phyloP scores from a whole-genome alignment of 2,888 invertebrate genomes.

The Sthenelais limicola region DNA sequence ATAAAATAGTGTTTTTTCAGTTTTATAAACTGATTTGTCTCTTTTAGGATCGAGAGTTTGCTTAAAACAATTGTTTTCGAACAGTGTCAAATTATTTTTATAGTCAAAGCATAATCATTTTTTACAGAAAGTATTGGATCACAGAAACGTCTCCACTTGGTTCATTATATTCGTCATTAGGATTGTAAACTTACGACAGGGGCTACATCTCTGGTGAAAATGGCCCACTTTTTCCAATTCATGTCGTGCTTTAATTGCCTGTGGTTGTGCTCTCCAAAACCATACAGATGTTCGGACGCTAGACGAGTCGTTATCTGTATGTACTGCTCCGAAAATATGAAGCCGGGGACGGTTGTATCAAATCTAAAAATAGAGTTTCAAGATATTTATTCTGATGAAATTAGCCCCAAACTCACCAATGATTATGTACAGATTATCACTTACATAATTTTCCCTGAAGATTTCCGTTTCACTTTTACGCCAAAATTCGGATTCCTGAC shows the following conservation, averaged over 20 bases:
- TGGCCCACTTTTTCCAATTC: slow-evolving; percentile 62
- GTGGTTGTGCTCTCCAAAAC: slow-evolving; percentile 67
- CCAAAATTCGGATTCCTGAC: slow-evolving; percentile 54
- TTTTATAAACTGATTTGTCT: too few relatives aligned
- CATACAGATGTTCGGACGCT: slow-evolving; percentile 59
- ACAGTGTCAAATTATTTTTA: too few relatives aligned
- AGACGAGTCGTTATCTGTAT: slow-evolving; percentile 60
- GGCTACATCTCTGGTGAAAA: slow-evolving; percentile 63
- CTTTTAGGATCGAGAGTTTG: too few relatives aligned
- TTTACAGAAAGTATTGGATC: too few relatives aligned
- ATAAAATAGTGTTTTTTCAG: too few relatives aligned
- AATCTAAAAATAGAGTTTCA: slow-evolving; percentile 53
- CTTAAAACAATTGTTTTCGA: too few relatives aligned
- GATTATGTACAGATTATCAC: background rate
- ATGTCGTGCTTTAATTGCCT: slow-evolving; percentile 59
- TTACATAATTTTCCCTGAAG: slow-evolving; percentile 54
- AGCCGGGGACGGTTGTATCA: slow-evolving; percentile 55
- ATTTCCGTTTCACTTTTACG: slow-evolving; percentile 52
- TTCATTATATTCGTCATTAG: background rate
- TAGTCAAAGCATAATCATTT: too few relatives aligned
- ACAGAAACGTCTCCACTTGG: too few relatives aligned
- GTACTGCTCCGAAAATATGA: slow-evolving; percentile 60
- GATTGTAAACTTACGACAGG: slow-evolving; percentile 55
- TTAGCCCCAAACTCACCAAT: background rate
- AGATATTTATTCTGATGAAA: background rate